Conservation (phyloP, 2,888 invertebrate genomes). For the Catocala fraxini region DNA sequence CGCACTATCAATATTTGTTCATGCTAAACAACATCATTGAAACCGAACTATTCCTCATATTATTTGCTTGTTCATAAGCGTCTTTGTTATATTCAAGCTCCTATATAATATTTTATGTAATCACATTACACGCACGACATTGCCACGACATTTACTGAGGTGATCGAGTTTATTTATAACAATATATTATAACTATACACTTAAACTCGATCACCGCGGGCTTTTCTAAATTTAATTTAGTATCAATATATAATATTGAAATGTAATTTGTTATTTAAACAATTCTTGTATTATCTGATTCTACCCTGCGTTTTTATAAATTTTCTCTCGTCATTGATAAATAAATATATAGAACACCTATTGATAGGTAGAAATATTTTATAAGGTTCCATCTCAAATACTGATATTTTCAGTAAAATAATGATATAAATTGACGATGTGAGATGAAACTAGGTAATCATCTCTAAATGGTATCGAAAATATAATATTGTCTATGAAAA, state of each 20-base stretch:
- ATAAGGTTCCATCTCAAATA: slow-evolving; percentile 32
- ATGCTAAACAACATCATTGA: background rate
- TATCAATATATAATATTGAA: slow-evolving; percentile 30
- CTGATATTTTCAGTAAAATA: slow-evolving; percentile 57
- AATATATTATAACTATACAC: background rate
- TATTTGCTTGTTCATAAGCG: background rate
- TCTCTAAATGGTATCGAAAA: slow-evolving; percentile 79
- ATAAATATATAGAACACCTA: slow-evolving; percentile 45
- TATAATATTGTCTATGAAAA: slow-evolving; percentile 82
- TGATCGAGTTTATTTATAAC: background rate
- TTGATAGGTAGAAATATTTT: slow-evolving; percentile 48
- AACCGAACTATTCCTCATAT: background rate
- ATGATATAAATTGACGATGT: slow-evolving; percentile 76
- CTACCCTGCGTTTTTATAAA: slow-evolving; percentile 73
- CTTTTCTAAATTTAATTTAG: slow-evolving; percentile 12
- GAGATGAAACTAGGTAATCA: slow-evolving; percentile 61
- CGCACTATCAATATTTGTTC: slow-evolving; percentile 10
- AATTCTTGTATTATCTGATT: slow-evolving; percentile 68
- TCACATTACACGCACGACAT: background rate
- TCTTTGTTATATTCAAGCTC: slow-evolving; percentile 7
- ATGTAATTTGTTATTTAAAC: slow-evolving; percentile 42
- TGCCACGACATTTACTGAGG: background rate
- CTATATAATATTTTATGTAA: background rate
- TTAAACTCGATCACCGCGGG: background rate
- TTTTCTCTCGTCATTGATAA: slow-evolving; percentile 66